Evolutionary conservation across 2,113 vertebrate species (phyloP).

Genomic region (Odontesthes bonariensis): DNA sequence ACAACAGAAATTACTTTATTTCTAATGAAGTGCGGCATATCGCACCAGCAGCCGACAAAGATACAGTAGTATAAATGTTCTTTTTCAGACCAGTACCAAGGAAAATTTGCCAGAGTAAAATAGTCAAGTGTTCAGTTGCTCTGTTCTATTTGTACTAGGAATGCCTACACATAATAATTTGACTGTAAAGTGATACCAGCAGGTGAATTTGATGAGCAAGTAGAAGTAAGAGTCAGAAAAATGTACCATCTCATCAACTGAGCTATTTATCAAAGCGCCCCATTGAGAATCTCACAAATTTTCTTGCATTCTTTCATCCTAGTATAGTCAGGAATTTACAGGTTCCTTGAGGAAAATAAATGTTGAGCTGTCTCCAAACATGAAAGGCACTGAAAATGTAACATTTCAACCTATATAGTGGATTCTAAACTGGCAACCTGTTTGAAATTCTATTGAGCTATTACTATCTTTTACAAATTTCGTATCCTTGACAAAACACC

Average conservation of each 20-base stretch:
- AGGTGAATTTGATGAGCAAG: slow-evolving; percentile 17
- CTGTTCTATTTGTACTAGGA: neutral
- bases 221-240: slow-evolving; percentile 3
- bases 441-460: neutral
- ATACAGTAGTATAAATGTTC: neutral
- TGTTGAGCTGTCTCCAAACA: slow-evolving; percentile 1
- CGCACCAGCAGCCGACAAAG: neutral
- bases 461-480: too few species aligned
- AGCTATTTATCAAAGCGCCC: neutral
- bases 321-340: neutral
- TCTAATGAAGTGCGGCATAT: neutral
- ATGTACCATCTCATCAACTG: neutral
- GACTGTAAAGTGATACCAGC: slow-evolving; percentile 8
- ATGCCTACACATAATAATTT: neutral
- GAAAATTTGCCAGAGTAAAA: neutral
- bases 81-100: neutral
- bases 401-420: neutral
- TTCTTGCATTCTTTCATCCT: neutral
- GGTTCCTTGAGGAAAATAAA: neutral
- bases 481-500: neutral
- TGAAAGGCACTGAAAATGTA: neutral
- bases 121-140: neutral
- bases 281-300: neutral
- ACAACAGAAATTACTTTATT: neutral
- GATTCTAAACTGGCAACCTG: neutral